phyloP scores from a whole-genome alignment of 92 coral and sea anemone genomes.

The Plumapathes pennacea region DNA sequence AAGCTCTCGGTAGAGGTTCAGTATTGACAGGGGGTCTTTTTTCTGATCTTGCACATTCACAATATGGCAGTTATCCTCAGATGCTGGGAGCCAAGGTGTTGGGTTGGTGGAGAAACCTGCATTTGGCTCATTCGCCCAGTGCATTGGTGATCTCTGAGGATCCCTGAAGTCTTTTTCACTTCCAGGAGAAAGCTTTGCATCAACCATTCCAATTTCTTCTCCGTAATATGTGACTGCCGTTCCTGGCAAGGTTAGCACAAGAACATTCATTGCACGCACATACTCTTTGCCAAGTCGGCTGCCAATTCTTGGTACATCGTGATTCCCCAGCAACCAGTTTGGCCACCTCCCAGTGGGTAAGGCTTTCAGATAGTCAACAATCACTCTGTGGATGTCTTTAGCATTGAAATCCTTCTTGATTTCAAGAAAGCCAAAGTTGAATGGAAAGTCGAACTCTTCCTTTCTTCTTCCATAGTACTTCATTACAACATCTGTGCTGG shows the following conservation, averaged over 20 bases:
- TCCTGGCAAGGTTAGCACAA: slow-evolving; percentile 80
- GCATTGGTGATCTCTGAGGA: slow-evolving; percentile 78
- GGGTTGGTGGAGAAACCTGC: slow-evolving; percentile 55
- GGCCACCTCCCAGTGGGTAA: slow-evolving; percentile 85
- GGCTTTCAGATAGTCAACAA: slow-evolving; percentile 53
- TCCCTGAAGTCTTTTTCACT: slow-evolving; percentile 50
- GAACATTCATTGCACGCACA: slow-evolving; percentile 65
- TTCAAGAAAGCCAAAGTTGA: slow-evolving; percentile 69
- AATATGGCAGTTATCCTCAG: slow-evolving; percentile 14
- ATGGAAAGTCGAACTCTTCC: slow-evolving; percentile 79
- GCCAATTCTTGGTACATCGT: slow-evolving; percentile 77
- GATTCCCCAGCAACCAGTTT: slow-evolving; percentile 85
- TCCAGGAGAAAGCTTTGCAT: slow-evolving; percentile 41
- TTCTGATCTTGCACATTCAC: slow-evolving; percentile 59
- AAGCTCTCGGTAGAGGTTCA: slow-evolving; percentile 53
- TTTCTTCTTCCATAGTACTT: slow-evolving; percentile 58
- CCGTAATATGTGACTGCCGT: slow-evolving; percentile 91
- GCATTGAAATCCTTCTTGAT: slow-evolving; percentile 40
- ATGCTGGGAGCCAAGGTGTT: slow-evolving; percentile 62
- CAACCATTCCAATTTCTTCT: slow-evolving; percentile 88
- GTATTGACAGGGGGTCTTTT: slow-evolving; percentile 38
- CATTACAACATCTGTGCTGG: slow-evolving; percentile 37
- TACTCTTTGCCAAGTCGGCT: slow-evolving; percentile 52
- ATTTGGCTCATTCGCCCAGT: slow-evolving; percentile 45
- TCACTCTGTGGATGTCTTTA: slow-evolving; percentile 44